Base-by-base conservation (phyloP, 1,140 invertebrate genomes). In the Ladona fulva region DNA sequence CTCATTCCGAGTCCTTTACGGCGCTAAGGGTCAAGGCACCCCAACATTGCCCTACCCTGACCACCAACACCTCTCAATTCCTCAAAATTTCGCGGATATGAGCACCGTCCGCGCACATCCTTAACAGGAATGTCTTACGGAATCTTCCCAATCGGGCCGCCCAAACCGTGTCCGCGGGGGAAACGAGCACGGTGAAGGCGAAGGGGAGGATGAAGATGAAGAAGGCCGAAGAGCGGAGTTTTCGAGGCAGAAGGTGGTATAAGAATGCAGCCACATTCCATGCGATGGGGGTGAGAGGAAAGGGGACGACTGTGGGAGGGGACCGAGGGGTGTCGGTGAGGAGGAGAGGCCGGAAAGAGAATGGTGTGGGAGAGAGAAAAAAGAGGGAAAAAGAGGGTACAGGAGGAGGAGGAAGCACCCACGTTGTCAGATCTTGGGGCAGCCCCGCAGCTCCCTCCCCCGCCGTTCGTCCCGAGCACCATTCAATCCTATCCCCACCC, bases 341-440 rank as follows among this genome's bases (percentile, higher is more conserved):
- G 52, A 19, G 52, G 52, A 22, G 52, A 22, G 52, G 52, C 52
- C 52, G 14, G 14, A 66, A 19, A 66, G 52, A 22, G n/a, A 66
- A 22, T 16, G 52, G 29, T 37, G 29, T 37, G 52, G 52, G 52
- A 66, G 52, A 66, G 12, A 66, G 12, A 66, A 66, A 22, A 66
- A 66, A 16, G 12, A 66, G 12, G 52, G 52, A 5, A 66, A 66
- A 66, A 22, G 52, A 66, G 52, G 52, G 52, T 16, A 66, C 16
- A 66, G 52, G 52, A 66, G 52, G 12, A 66, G 52, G 52, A 66
- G 52, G 52, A 66, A 22, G 52, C 52, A 66, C 52, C 52, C 52
- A 66, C 52, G 52, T 66, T 66, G 52, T 66, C 52, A 66, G 52
- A 66, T 66, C 52, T 66, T 66, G 52, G 52, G 52, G 52, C 52